Conservation (phyloP, 2,888 invertebrate species). For the Capitulum mitella region DNA sequence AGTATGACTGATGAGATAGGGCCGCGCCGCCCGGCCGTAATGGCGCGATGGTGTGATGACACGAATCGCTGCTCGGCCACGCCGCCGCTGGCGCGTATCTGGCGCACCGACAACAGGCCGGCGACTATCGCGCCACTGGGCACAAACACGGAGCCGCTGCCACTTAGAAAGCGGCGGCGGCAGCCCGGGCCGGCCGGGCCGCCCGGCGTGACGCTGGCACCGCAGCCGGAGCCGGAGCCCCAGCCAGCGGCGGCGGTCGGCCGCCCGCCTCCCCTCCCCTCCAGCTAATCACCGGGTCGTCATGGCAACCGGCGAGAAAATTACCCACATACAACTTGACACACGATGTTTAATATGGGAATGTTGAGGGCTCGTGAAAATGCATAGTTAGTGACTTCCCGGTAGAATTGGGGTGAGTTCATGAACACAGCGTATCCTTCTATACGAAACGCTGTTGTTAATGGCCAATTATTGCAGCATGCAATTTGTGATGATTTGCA, state of each 20-base stretch:
- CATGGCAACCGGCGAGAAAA: not conserved
- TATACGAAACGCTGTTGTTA: not conserved
- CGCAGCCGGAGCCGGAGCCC: not conserved
- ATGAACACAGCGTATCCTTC: not conserved
- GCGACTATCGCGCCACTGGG: not conserved
- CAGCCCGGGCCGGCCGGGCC: too few relatives aligned
- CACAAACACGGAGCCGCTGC: not conserved
- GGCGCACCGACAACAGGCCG: not conserved
- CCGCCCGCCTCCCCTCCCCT: too few relatives aligned
- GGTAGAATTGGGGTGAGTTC: not conserved
- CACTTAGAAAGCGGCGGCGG: not conserved
- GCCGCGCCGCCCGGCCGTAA: not conserved
- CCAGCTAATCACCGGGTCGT: not conserved
- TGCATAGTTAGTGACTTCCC: not conserved
- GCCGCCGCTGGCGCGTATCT: not conserved
- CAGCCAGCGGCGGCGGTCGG: too few relatives aligned
- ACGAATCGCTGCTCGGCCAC: not conserved
- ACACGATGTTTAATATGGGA: not conserved
- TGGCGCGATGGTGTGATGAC: constrained; percentile 10
- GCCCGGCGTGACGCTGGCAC: not conserved
- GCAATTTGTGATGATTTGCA: not conserved
- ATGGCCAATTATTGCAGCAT: not conserved
- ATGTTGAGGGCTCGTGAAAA: not conserved
- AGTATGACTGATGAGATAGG: constrained; percentile 16
- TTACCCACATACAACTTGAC: not conserved